Conservation (phyloP, 2,797 vertebrate species). For the Falco cherrug region DNA sequence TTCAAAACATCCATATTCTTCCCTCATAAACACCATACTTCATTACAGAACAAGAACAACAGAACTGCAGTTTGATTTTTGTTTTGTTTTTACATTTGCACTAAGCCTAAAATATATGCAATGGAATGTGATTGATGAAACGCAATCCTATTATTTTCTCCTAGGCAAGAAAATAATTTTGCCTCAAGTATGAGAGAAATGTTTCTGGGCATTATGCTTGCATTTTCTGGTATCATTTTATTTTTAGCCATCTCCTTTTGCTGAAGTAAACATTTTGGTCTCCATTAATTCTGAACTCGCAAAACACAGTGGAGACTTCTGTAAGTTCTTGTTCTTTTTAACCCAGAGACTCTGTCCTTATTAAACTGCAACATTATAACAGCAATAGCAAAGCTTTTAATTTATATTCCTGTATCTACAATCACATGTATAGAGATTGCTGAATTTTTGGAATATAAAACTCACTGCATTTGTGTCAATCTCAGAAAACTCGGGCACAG, state of each 20-base stretch:
- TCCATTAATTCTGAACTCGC: constrained; percentile 20
- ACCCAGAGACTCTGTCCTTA: constrained; percentile 10
- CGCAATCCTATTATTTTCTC: constrained; percentile 23
- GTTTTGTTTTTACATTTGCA: background rate
- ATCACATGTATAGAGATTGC: background rate
- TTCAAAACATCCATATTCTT: background rate
- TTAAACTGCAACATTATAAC: constrained; percentile 33
- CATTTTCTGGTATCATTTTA: constrained; percentile 23
- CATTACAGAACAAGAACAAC: background rate
- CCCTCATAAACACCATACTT: background rate
- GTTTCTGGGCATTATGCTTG: background rate
- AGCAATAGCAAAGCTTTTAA: background rate
- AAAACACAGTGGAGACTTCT: background rate
- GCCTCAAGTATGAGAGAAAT: constrained; percentile 10
- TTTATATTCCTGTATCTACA: constrained; percentile 15
- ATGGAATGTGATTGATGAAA: constrained; percentile 22
- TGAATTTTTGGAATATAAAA: constrained; percentile 11
- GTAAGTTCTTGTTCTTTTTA: background rate
- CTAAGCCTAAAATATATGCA: constrained; percentile 2
- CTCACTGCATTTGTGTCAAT: background rate
- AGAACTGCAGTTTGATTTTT: background rate
- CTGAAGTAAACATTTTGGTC: constrained; percentile 38
- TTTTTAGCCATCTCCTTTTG: constrained; percentile 39
- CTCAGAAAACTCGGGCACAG: background rate
- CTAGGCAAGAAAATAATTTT: constrained; percentile 25